These are phyloP conservation scores for Lordiphosa collinella DNA, from an alignment of 1,140 invertebrate species.

Conservation along the genomic window DNA sequence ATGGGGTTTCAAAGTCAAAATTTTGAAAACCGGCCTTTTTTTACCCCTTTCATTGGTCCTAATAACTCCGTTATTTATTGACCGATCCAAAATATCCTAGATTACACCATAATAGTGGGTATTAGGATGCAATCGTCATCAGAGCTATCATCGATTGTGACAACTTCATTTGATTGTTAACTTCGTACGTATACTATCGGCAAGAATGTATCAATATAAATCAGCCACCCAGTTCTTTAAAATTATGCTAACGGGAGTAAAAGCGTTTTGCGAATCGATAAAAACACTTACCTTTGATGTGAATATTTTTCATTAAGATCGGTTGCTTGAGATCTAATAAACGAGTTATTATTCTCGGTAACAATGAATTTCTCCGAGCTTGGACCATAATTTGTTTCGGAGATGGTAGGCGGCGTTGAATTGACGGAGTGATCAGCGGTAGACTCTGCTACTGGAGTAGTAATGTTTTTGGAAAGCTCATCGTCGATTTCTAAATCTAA, in stretches of 20 bases:
- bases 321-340: conserved; percentile 18
- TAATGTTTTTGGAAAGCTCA: conserved; percentile 54
- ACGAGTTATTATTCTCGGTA: conserved; percentile 18
- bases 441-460: conserved; percentile 29
- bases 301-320: conserved; percentile 35
- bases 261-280: too few relatives aligned
- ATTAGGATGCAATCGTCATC: conserved; percentile 91
- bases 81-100: too few relatives aligned
- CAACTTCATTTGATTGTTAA: conserved; percentile 80
- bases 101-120: too few relatives aligned
- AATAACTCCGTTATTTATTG: too few relatives aligned
- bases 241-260: too few relatives aligned
- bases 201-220: too few relatives aligned
- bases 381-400: conserved; percentile 11
- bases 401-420: conserved; percentile 15
- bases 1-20: too few relatives aligned
- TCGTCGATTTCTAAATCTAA: conserved; percentile 92
- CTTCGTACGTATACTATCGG: too few relatives aligned
- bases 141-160: conserved; percentile 85
- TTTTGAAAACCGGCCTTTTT: too few relatives aligned
- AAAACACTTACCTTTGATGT: conserved; percentile 24
- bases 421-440: conserved; percentile 16
- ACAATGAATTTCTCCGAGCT: conserved; percentile 4
- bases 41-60: too few relatives aligned
- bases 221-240: too few relatives aligned